phyloP scores from a whole-genome alignment of 2,888 invertebrate genomes.

The Bruchidius siliquastri region DNA sequence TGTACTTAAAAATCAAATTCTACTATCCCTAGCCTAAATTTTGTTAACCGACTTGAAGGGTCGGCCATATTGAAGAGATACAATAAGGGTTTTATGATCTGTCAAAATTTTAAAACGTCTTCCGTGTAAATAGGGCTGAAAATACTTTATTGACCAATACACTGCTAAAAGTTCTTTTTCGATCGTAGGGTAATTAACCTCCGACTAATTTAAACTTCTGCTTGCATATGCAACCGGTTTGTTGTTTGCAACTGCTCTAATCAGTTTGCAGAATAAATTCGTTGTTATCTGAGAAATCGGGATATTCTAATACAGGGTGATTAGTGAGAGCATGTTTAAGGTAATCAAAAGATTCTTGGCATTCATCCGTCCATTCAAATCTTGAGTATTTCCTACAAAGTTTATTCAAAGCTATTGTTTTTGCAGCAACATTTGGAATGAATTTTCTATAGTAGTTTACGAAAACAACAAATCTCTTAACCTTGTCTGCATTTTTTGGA shows the following conservation, averaged over 20 bases:
- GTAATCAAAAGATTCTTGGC: conserved; percentile 4
- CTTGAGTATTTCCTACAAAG: not conserved
- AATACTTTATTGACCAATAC: conserved; percentile 24
- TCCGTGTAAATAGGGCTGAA: not conserved
- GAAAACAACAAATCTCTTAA: conserved; percentile 21
- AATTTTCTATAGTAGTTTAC: conserved; percentile 18
- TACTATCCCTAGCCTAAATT: conserved; percentile 33
- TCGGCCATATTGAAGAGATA: conserved; percentile 35
- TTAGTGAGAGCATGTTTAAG: not conserved
- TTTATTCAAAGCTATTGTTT: conserved; percentile 3
- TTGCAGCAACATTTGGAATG: conserved; percentile 3
- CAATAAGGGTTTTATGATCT: conserved; percentile 33
- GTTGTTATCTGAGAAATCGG: conserved; percentile 10
- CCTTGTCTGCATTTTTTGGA: conserved; percentile 17
- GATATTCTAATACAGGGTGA: conserved; percentile 5
- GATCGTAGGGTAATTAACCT: conserved; percentile 25
- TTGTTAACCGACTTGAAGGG: conserved; percentile 25
- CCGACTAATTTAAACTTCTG: conserved; percentile 29
- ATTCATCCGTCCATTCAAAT: conserved; percentile 8
- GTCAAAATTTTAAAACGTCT: conserved; percentile 34
- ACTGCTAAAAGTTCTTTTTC: conserved; percentile 36
- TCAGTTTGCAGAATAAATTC: conserved; percentile 22
- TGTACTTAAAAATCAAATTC: conserved; percentile 36
- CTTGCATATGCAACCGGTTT: conserved; percentile 35
- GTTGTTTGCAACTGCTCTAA: conserved; percentile 29